A percentile compares a stretch with the other conserved stretches of the same genome.
Evolutionary conservation across 2,797 vertebrate genomes (phyloP).

Genomic region (Molossus alvarezi): DNA sequence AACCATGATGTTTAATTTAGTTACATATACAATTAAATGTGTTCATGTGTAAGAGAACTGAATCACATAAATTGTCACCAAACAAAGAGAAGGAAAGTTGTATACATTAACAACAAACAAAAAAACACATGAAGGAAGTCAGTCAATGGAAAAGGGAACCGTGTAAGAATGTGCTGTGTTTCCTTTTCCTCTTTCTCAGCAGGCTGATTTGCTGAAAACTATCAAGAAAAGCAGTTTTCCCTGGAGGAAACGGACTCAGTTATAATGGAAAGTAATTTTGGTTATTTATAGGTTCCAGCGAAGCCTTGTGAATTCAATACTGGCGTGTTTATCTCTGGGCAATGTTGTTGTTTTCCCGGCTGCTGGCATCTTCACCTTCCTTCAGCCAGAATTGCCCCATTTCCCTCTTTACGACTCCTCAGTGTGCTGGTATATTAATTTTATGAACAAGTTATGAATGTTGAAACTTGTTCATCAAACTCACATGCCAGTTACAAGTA

Average conservation of each 20-base stretch:
- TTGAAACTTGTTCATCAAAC: constrained; percentile 65
- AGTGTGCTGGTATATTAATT: constrained; percentile 71
- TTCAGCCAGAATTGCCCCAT: constrained; percentile 66
- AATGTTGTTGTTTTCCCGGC: constrained; percentile 64
- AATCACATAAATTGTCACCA: neutral
- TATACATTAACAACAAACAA: neutral
- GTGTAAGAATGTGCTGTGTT: constrained; percentile 52
- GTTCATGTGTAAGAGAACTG: neutral
- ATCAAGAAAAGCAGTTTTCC: constrained; percentile 74
- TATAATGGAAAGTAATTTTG: constrained; percentile 84
- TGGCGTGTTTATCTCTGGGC: constrained; percentile 76
- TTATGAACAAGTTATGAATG: constrained; percentile 71
- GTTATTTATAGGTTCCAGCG: constrained; percentile 81
- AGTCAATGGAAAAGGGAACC: neutral
- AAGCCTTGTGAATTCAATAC: constrained; percentile 71
- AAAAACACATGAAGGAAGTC: neutral
- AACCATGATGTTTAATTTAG: neutral
- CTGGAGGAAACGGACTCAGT: constrained; percentile 72
- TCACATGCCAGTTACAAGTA: constrained; percentile 49
- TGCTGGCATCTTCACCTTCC: constrained; percentile 17
- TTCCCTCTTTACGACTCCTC: constrained; percentile 61
- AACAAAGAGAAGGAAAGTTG: neutral
- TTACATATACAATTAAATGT: neutral
- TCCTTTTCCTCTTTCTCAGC: constrained; percentile 7
- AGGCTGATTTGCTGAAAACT: constrained; percentile 79